These are phyloP conservation scores for Apistogramma diplotaenia DNA, from an alignment of 2,113 vertebrate species.

Conservation along the genomic window DNA sequence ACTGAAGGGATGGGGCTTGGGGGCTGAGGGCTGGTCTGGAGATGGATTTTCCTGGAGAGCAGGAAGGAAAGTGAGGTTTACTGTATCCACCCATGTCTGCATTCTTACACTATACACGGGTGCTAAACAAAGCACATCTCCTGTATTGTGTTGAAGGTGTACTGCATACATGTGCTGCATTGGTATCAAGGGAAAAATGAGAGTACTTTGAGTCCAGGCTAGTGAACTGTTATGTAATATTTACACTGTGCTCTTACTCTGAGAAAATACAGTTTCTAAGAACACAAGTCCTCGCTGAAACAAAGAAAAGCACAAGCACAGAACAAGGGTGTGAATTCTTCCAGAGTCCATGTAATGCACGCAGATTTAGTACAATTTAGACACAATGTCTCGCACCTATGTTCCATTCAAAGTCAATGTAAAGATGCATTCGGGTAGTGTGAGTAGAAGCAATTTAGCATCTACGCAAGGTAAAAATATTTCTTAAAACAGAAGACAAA, in stretches of 20 bases:
- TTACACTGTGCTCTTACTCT: background rate
- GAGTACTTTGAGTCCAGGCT: slow-evolving; percentile 6
- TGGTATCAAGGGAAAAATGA: background rate
- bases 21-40: slow-evolving; percentile 15
- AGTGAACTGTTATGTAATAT: slow-evolving; percentile 21
- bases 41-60: slow-evolving; percentile 45
- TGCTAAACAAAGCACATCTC: background rate
- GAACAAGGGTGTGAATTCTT: background rate
- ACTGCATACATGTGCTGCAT: background rate
- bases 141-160: background rate
- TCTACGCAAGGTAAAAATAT: background rate
- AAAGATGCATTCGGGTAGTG: background rate
- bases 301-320: background rate
- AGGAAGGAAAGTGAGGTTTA: slow-evolving; percentile 47
- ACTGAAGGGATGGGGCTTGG: background rate
- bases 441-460: background rate
- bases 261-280: background rate
- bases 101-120: background rate
- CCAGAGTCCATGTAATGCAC: background rate
- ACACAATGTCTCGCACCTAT: fast-evolving
- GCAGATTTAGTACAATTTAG: background rate
- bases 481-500: background rate
- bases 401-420: background rate
- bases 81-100: background rate
- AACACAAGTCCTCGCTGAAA: background rate